phyloP scores from a whole-genome alignment of 2,797 vertebrate species.

The Emydoidea blandingii region DNA sequence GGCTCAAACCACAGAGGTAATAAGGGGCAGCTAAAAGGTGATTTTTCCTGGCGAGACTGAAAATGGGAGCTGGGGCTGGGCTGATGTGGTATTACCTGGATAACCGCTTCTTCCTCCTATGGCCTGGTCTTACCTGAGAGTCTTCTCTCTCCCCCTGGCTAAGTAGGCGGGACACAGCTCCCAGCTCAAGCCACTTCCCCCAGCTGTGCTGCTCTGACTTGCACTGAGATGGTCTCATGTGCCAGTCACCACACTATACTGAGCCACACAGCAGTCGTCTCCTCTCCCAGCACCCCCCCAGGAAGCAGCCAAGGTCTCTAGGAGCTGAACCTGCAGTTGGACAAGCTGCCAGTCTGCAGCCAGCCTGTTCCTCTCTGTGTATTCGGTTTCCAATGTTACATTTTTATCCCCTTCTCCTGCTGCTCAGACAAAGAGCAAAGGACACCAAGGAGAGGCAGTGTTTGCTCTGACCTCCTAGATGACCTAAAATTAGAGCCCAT shows the following conservation, averaged over 20 bases:
- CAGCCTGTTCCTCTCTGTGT: accelerated
- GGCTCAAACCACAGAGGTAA: background rate
- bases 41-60: background rate
- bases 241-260: slow-evolving; percentile 10
- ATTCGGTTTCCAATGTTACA: accelerated
- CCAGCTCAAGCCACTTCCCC: background rate
- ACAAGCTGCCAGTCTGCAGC: background rate
- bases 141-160: background rate
- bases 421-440: background rate
- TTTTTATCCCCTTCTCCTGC: accelerated
- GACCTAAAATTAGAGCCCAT: background rate
- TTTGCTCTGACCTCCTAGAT: accelerated
- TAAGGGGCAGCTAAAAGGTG: accelerated
- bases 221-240: slow-evolving; percentile 10
- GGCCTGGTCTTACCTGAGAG: background rate
- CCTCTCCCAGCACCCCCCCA: accelerated
- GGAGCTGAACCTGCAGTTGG: accelerated
- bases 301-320: accelerated
- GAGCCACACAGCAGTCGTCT: accelerated
- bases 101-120: accelerated
- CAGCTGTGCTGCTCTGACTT: background rate
- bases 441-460: accelerated
- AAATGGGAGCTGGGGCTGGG: accelerated
- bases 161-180: background rate
- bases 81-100: background rate